Evolutionary conservation across 2,888 invertebrate genomes (phyloP).

Genomic region (Dicycla oo): DNA sequence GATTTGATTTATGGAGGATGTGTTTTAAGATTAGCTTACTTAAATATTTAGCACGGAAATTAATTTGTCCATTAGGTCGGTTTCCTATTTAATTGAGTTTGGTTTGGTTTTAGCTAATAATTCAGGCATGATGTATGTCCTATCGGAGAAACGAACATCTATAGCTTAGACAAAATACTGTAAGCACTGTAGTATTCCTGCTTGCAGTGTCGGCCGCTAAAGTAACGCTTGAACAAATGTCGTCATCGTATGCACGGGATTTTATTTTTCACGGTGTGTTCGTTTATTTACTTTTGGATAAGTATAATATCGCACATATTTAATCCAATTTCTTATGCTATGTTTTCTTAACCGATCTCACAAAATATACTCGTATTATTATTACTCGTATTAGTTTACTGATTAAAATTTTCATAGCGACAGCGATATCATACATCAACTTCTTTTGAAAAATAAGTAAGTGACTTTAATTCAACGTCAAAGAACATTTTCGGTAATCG

Average conservation of each 20-base stretch:
- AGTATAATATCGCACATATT: neutral
- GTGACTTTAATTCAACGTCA: neutral
- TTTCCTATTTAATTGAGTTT: neutral
- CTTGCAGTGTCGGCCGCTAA: no score
- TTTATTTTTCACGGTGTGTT: no score
- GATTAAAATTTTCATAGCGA: neutral
- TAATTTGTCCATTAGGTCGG: conserved; percentile 25
- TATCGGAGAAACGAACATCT: no score
- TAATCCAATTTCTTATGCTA: neutral
- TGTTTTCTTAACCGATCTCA: neutral
- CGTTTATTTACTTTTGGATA: no score
- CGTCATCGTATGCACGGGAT: no score
- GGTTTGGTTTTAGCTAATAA: neutral
- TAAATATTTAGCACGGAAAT: conserved; percentile 28
- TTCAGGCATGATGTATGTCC: neutral
- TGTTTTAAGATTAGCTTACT: conserved; percentile 32
- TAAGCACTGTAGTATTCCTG: no score
- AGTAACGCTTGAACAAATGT: no score
- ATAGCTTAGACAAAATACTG: no score
- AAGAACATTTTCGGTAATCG: conserved; percentile 6
- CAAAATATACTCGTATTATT: neutral
- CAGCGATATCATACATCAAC: no score
- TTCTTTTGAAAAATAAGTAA: neutral
- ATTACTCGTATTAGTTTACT: neutral
- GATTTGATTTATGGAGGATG: conserved; percentile 57